Evolutionary conservation across 2,797 vertebrate genomes (phyloP).

Genomic region (Macrochelys suwanniensis): DNA sequence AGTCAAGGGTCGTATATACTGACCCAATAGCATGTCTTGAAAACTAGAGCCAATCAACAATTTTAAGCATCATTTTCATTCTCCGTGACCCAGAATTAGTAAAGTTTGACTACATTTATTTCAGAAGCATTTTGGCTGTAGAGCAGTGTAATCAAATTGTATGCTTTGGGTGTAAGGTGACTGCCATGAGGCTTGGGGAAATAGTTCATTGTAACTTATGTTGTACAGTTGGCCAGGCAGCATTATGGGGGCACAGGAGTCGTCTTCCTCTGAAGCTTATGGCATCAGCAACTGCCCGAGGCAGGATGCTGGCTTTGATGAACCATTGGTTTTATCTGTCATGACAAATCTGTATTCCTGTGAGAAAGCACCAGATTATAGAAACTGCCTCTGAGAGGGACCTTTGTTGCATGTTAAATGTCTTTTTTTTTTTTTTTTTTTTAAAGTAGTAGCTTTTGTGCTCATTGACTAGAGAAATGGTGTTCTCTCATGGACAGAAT

Average conservation of each 20-base stretch:
- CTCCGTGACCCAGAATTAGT: too few relatives aligned
- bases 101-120: too few relatives aligned
- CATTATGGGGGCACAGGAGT: background rate
- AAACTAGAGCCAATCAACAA: too few relatives aligned
- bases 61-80: too few relatives aligned
- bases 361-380: background rate
- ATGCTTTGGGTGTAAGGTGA: background rate
- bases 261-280: background rate
- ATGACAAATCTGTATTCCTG: background rate
- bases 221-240: background rate
- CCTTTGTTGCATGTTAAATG: background rate
- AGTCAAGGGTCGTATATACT: too few relatives aligned
- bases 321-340: background rate
- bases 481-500: background rate
- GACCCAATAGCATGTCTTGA: too few relatives aligned
- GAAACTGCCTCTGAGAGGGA: background rate
- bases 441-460: background rate
- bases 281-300: background rate
- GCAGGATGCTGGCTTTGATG: background rate
- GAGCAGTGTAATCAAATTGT: background rate
- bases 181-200: background rate
- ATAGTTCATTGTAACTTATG: background rate
- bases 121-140: too few relatives aligned
- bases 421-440: background rate
- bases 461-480: background rate